These are phyloP conservation scores for Myrmecobius fasciatus DNA, from an alignment of 2,113 vertebrate species.

Conservation along the genomic window DNA sequence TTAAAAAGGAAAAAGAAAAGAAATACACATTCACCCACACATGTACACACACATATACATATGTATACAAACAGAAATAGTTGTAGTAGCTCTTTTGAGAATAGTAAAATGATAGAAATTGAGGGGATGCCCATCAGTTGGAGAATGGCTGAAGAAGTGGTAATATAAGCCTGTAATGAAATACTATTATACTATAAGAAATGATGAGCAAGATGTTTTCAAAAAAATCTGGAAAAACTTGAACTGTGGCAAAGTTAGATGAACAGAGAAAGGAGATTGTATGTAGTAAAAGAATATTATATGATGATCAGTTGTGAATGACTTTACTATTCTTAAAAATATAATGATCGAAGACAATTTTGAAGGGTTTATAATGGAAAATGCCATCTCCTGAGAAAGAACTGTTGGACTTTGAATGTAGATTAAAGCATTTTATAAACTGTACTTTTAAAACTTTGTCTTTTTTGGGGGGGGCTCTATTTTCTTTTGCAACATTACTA, in stretches of 20 bases:
- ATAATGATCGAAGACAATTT: neutral
- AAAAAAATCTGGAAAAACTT: neutral
- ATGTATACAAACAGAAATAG: neutral
- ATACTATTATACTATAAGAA: neutral
- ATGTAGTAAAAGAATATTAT: neutral
- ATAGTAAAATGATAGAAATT: neutral
- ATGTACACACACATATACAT: no score
- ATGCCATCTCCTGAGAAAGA: neutral
- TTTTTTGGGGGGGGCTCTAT: neutral
- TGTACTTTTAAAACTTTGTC: neutral
- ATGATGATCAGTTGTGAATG: neutral
- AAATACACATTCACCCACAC: no score
- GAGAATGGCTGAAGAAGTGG: no score
- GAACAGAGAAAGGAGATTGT: neutral
- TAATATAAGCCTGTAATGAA: no score
- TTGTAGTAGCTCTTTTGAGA: neutral
- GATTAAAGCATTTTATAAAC: neutral
- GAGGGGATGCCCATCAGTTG: no score
- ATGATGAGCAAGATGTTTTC: neutral
- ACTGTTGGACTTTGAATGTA: neutral
- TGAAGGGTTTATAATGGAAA: neutral
- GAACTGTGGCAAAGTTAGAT: no score
- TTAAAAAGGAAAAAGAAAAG: no score
- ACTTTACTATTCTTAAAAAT: neutral
- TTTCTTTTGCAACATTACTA: neutral